Evolutionary conservation across 2,888 invertebrate species (phyloP), one percentile per base, ranked within the genome.

Genomic region (Microplitis deprimator): DNA sequence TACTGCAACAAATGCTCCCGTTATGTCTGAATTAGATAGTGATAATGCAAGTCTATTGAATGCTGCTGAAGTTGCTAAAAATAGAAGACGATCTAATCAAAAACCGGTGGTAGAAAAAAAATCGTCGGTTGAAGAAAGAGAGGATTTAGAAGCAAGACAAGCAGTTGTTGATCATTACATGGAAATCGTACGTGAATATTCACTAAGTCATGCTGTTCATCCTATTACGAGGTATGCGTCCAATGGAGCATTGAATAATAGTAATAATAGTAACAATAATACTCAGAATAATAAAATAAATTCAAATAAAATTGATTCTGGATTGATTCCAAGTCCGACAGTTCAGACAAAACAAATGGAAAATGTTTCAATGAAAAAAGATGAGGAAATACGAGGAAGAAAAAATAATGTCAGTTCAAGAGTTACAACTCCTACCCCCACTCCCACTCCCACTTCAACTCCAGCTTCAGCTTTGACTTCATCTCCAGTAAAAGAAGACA

Each of bases 161-260:
- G 88, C 89, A 1, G 93, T 94, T 0, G 94, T 95, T 16, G 95
- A 95, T 90, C 94, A 95, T 86, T 96, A 96, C 84, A 94, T 95
- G 17, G 95, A 94, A 86, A 93, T 96, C 81, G 95, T 96, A 1
- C 93, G 93, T 83, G 94, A 94, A 86, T 93, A 93, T 83, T 93
- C 95, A 13, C 79, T 77, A 76, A 77, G 77, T 6, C 81, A 80
- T 68, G 7, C 50, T 17, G 41, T 65, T 64, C 69, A 60, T 60
- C 76, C 71, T 0, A 68, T 77, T 6, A 2, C 73, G n/a, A 60
- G 38, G 10, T 59, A n/a, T 40, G 40, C 5, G 16, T 68, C 68
- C 38, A 85, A 87, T 2, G 78, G 75, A 10, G 64, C 72, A 8
- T 39, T 79, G 59, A 75, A 50, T 50, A 50, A 50, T 50, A 50